A percentile compares a stretch with the other conserved stretches of the same genome.
phyloP scores from a whole-genome alignment of 1,140 invertebrate species.

The Rhizoglyphus robini region DNA sequence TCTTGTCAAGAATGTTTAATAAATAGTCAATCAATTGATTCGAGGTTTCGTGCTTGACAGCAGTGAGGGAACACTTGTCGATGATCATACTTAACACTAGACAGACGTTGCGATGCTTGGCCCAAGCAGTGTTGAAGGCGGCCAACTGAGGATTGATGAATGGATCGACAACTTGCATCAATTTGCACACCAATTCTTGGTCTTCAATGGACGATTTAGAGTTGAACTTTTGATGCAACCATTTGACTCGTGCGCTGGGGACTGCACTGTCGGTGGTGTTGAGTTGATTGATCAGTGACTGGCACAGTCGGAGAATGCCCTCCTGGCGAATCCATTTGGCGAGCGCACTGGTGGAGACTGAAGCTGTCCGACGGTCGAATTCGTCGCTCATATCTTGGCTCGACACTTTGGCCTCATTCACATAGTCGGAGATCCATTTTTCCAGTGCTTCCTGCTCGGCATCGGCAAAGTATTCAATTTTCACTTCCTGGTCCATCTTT shows the following conservation, averaged over 20 bases:
- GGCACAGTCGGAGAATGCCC: not conserved
- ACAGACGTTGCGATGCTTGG: too few species aligned
- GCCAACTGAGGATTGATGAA: too few species aligned
- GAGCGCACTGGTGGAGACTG: too few species aligned
- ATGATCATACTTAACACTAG: not conserved
- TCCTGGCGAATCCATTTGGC: not conserved
- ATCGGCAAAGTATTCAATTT: not conserved
- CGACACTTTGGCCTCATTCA: not conserved
- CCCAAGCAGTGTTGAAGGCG: too few species aligned
- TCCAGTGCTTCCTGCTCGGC: not conserved
- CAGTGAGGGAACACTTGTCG: not conserved
- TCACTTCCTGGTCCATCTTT: constrained; percentile 4
- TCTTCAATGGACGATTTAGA: not conserved
- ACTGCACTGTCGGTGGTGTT: not conserved
- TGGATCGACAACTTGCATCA: too few species aligned
- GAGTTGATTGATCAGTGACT: not conserved
- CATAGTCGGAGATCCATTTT: not conserved
- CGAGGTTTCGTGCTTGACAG: not conserved
- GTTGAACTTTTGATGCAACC: not conserved
- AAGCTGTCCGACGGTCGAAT: not conserved
- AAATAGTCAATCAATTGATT: not conserved
- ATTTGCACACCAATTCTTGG: too few species aligned
- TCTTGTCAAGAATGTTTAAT: not conserved
- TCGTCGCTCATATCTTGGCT: not conserved
- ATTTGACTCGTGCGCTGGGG: not conserved